phyloP scores from a whole-genome alignment of 2,113 vertebrate genomes.

The Taurulus bubalis region DNA sequence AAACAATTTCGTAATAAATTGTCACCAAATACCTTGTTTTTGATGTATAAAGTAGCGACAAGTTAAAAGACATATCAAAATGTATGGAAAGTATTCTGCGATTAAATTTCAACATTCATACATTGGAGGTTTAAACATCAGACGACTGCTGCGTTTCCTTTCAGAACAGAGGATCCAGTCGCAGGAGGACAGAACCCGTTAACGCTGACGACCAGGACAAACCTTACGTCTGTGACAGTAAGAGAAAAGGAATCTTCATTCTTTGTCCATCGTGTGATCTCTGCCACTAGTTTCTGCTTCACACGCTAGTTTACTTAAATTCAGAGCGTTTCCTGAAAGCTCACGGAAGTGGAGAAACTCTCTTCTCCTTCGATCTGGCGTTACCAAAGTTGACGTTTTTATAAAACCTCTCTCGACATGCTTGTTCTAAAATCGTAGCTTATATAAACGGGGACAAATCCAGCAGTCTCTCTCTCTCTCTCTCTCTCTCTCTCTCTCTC shows the following conservation, averaged over 20 bases:
- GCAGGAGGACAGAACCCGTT: constrained; percentile 90
- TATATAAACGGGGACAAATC: background rate
- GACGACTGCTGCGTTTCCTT: constrained; percentile 28
- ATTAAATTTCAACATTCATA: background rate
- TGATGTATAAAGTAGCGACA: background rate
- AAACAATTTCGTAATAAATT: no score
- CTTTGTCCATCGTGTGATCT: constrained; percentile 1
- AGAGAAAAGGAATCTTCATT: constrained; percentile 62
- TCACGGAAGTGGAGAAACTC: background rate
- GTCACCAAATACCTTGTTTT: background rate
- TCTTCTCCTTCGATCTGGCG: background rate
- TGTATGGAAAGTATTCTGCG: background rate
- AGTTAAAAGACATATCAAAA: background rate
- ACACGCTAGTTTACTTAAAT: background rate
- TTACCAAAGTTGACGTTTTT: background rate
- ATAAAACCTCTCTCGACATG: background rate
- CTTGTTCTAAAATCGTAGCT: background rate
- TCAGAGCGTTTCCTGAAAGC: background rate
- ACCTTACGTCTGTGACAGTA: constrained; percentile 99
- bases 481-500: constrained; percentile 30
- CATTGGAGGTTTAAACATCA: background rate
- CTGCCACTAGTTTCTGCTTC: background rate
- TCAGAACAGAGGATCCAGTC: constrained; percentile 92
- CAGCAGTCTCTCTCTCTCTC: constrained; percentile 18
- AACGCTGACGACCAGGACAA: constrained; percentile 95